Percentiles rank a stretch among this genome's conserved stretches.
These are phyloP conservation scores for Saguinus imperator DNA, from an alignment of 2,113 vertebrate species.

Conservation along the genomic window DNA sequence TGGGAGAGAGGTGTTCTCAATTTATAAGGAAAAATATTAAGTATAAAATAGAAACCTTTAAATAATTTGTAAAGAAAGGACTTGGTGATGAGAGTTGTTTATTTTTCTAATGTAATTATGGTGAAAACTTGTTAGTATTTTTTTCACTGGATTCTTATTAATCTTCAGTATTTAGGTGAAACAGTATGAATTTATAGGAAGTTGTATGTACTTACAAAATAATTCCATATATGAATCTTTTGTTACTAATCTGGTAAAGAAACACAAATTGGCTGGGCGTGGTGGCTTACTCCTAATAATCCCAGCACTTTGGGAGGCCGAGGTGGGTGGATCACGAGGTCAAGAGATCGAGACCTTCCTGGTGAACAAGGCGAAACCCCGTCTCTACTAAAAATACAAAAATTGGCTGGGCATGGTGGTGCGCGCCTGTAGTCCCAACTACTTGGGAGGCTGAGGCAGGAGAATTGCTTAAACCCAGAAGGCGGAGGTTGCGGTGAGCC, in stretches of 20 bases:
- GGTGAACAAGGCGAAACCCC: too few relatives aligned
- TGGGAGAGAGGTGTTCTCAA: neutral
- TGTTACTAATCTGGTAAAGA: neutral
- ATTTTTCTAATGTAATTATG: neutral
- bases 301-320: too few relatives aligned
- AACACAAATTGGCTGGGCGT: neutral
- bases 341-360: too few relatives aligned
- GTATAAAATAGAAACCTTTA: neutral
- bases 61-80: neutral
- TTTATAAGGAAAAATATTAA: slow-evolving; percentile 16
- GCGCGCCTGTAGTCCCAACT: too few relatives aligned
- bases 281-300: too few relatives aligned
- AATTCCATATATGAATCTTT: neutral
- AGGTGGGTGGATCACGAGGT: too few relatives aligned
- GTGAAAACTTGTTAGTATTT: neutral
- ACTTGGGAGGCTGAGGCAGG: too few relatives aligned
- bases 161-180: slow-evolving; percentile 31
- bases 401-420: too few relatives aligned
- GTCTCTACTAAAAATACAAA: too few relatives aligned
- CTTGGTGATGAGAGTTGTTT: neutral
- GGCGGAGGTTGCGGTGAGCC: too few relatives aligned
- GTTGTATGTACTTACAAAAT: slow-evolving; percentile 7
- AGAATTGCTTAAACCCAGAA: too few relatives aligned
- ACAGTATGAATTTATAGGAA: neutral
- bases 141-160: slow-evolving; percentile 7